phyloP scores from a whole-genome alignment of 2,888 invertebrate genomes.

The Heteromurus nitidus region DNA sequence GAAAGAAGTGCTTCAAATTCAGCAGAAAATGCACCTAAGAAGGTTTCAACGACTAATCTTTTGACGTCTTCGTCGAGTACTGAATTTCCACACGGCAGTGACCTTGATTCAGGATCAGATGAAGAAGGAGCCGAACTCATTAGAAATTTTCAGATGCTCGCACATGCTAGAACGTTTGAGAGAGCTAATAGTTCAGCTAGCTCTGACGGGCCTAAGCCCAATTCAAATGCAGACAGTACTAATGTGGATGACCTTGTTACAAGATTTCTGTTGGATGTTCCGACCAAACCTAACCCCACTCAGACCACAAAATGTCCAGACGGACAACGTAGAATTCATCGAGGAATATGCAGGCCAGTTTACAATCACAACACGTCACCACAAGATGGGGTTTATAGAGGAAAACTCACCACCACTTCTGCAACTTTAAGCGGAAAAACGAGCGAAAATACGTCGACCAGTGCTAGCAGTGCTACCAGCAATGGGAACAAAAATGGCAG shows the following conservation, averaged over 20 bases:
- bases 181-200: no score
- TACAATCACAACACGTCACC: conserved; percentile 40
- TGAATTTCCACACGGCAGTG: no score
- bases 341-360: conserved; percentile 44
- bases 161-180: no score
- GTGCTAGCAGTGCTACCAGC: background rate
- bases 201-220: no score
- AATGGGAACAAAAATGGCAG: background rate
- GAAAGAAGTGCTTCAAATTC: conserved; percentile 29
- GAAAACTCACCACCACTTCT: conserved; percentile 4
- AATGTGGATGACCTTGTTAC: conserved; percentile 11
- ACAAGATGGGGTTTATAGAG: conserved; percentile 30
- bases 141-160: no score
- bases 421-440: background rate
- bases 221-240: background rate
- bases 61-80: no score
- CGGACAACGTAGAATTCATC: conserved; percentile 48
- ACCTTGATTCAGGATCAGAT: no score
- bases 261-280: conserved; percentile 48
- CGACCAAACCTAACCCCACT: conserved; percentile 25
- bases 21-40: background rate
- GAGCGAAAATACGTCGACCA: no score
- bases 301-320: conserved; percentile 41
- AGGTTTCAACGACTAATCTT: background rate
- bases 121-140: no score